Evolutionary conservation across 2,113 vertebrate species (phyloP).

Genomic region (Microcebus tavaratra): DNA sequence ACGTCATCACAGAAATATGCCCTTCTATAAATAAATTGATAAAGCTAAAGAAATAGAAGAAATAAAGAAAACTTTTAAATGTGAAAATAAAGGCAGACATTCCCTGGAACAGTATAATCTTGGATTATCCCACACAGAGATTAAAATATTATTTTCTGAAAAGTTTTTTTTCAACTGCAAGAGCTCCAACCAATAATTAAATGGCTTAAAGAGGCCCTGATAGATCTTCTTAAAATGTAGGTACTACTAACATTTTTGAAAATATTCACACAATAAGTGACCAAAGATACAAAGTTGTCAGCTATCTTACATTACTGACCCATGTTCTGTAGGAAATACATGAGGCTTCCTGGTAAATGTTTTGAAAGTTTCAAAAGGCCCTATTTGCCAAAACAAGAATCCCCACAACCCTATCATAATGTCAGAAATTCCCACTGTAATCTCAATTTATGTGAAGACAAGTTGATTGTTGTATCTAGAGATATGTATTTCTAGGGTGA

Average conservation of each 20-base stretch:
- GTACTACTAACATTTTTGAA: background rate
- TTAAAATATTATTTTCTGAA: background rate
- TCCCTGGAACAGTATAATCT: background rate
- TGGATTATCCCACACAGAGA: background rate
- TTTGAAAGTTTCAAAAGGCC: background rate
- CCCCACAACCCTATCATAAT: background rate
- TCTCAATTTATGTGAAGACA: background rate
- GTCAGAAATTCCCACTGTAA: background rate
- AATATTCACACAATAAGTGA: background rate
- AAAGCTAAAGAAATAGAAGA: background rate
- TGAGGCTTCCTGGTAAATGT: background rate
- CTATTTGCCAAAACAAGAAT: background rate
- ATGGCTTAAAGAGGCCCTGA: background rate
- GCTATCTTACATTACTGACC: background rate
- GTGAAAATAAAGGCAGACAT: background rate
- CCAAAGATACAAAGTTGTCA: background rate
- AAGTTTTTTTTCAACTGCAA: background rate
- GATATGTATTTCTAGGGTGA: background rate
- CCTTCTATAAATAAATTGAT: background rate
- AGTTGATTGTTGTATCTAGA: background rate
- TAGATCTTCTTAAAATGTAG: background rate
- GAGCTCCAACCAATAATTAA: background rate
- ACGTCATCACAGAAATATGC: background rate
- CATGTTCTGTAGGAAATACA: background rate
- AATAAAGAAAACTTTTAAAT: background rate